Evolutionary conservation across 2,113 vertebrate genomes (phyloP), one percentile per base, ranked within the genome.

Genomic region (Rhinolophus sinicus): DNA sequence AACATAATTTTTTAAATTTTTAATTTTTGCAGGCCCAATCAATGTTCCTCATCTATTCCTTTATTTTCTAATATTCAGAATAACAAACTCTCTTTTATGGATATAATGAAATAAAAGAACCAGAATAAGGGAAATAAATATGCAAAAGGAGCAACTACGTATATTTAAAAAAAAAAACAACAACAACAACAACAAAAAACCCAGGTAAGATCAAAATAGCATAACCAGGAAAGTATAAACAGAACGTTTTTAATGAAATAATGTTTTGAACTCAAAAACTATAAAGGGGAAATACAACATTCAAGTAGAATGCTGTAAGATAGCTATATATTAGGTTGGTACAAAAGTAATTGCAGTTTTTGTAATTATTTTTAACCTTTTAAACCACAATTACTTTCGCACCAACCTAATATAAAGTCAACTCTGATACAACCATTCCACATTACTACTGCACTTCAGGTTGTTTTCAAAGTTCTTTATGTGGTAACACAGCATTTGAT

Each of bases 21-120:
- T 69, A n/a, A 58, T 60, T 81, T 78, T 56, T 85, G 30, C 75
- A 77, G 47, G n/a, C 28, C 22, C 40, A 16, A 65, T n/a, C 62
- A 67, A 70, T 80, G 11, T 47, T 44, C 73, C 87, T 91, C 62
- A 81, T 50, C 62, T 80, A 69, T 52, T 62, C 14, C 95, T 80
- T 77, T 33, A 62, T 85, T 95, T 97, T 87, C 40, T 93, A 73
- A 65, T 54, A 56, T 56, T 83, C 30, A 90, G 80, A 44, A n/a
- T 82, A 90, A 89, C 11, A 62, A 76, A 67, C 10, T 83, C 58
- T 95, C 40, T 69, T 89, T 81, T 8, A 65, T 44, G 8, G 13
- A 44, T 40, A 81, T n/a, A 88, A 58, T n/a, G 35, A 92, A 1
- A 88, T 47, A 88, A 40, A 0, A 85, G 40, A 75, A 70, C 44